These are phyloP conservation scores for Oreonectes daqikongensis DNA, from an alignment of 2,797 vertebrate species.

Conservation along the genomic window DNA sequence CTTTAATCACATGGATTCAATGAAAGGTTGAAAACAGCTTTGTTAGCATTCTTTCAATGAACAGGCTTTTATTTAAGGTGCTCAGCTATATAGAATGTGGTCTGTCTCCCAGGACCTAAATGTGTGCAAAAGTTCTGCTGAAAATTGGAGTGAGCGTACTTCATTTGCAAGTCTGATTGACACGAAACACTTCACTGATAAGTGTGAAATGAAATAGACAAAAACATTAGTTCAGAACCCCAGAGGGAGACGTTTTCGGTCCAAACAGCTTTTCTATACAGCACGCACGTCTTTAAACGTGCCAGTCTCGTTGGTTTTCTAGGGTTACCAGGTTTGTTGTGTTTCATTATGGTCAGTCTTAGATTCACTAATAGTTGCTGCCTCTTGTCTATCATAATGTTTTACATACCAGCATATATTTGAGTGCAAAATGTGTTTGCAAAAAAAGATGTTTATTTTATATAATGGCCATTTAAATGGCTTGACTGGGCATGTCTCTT, in stretches of 20 bases:
- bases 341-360: neutral
- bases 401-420: too few relatives aligned
- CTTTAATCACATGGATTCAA: neutral
- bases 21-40: conserved; percentile 17
- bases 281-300: conserved; percentile 19
- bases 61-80: neutral
- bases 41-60: neutral
- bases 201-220: neutral
- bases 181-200: neutral
- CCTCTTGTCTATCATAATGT: too few relatives aligned
- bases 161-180: conserved; percentile 1
- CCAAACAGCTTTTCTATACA: neutral
- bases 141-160: neutral
- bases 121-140: neutral
- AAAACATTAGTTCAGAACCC: neutral
- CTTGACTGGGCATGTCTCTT: conserved; percentile 45
- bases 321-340: neutral
- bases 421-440: neutral
- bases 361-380: too few relatives aligned
- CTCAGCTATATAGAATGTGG: neutral
- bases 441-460: neutral
- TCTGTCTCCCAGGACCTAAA: conserved; percentile 5
- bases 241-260: neutral
- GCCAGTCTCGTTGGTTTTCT: conserved; percentile 1
- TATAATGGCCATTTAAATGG: conserved; percentile 3